Conservation (phyloP, 2,888 invertebrate species). For the Drosophila mayaguana region DNA sequence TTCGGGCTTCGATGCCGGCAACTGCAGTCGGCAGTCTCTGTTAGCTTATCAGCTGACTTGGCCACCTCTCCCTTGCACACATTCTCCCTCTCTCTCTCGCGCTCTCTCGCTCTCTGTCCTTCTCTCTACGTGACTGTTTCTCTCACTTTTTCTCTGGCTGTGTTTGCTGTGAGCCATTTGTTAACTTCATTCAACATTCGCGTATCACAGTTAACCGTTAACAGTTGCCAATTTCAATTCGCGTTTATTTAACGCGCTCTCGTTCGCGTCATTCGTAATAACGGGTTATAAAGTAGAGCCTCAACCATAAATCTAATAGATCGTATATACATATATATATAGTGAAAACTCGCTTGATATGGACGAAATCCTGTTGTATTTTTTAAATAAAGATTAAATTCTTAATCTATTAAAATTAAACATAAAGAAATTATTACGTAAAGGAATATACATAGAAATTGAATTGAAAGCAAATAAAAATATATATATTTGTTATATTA, state of each 20-base stretch:
- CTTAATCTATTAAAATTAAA: too few relatives aligned
- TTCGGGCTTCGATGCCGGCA: constrained; percentile 14
- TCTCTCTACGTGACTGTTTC: constrained; percentile 16
- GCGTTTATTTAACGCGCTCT: constrained; percentile 24
- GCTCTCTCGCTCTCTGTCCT: constrained; percentile 7
- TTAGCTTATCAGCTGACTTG: constrained; percentile 42
- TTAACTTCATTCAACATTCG: constrained; percentile 61
- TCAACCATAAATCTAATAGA: neutral
- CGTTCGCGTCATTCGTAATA: constrained; percentile 19
- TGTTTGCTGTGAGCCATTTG: constrained; percentile 23
- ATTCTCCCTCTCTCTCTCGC: constrained; percentile 9
- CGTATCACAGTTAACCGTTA: constrained; percentile 71
- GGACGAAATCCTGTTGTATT: too few relatives aligned
- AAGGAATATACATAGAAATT: too few relatives aligned
- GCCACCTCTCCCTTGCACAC: constrained; percentile 21
- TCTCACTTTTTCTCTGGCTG: constrained; percentile 10
- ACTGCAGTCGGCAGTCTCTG: constrained; percentile 11
- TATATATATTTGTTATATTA: too few relatives aligned
- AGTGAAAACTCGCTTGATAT: constrained; percentile 14
- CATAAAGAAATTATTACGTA: neutral
- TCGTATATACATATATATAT: neutral
- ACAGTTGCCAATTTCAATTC: constrained; percentile 63
- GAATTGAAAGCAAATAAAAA: too few relatives aligned
- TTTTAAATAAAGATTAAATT: too few relatives aligned
- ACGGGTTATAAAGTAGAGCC: constrained; percentile 21